Conservation (phyloP, 2,888 invertebrate genomes). For the Hipparchia sbordonii region DNA sequence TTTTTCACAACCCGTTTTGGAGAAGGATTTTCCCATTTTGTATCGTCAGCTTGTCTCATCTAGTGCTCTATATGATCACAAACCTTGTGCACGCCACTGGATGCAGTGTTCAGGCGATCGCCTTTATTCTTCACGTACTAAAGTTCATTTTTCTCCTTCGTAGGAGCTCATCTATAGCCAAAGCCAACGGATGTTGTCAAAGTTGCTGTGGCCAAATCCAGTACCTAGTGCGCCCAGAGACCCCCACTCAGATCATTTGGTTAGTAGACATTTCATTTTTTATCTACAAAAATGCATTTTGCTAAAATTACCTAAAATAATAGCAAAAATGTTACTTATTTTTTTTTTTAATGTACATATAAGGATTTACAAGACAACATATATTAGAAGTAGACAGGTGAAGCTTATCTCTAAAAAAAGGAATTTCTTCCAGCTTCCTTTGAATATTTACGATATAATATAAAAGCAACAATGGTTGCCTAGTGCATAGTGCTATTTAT, state of each 20-base stretch:
- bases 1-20: not conserved
- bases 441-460: too few species aligned
- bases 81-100: slow-evolving; percentile 3
- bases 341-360: too few species aligned
- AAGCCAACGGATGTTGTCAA: slow-evolving; percentile 83
- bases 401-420: too few species aligned
- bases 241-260: slow-evolving; percentile 82
- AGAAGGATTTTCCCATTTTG: not conserved
- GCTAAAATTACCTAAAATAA: slow-evolving; percentile 2
- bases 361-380: too few species aligned
- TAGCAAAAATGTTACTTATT: slow-evolving; percentile 7
- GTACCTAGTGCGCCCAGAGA: slow-evolving; percentile 80
- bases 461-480: too few species aligned
- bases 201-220: slow-evolving; percentile 82
- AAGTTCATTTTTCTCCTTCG: slow-evolving; percentile 80
- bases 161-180: slow-evolving; percentile 84
- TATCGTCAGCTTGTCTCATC: not conserved
- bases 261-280: slow-evolving; percentile 79
- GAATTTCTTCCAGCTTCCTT: too few species aligned
- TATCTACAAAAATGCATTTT: slow-evolving; percentile 21
- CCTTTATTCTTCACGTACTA: slow-evolving; percentile 71
- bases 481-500: too few species aligned
- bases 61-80: not conserved
- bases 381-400: too few species aligned
- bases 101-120: slow-evolving; percentile 54